These are phyloP conservation scores for Cryptotis parvus DNA, from an alignment of 2,113 vertebrate genomes.

Conservation along the genomic window DNA sequence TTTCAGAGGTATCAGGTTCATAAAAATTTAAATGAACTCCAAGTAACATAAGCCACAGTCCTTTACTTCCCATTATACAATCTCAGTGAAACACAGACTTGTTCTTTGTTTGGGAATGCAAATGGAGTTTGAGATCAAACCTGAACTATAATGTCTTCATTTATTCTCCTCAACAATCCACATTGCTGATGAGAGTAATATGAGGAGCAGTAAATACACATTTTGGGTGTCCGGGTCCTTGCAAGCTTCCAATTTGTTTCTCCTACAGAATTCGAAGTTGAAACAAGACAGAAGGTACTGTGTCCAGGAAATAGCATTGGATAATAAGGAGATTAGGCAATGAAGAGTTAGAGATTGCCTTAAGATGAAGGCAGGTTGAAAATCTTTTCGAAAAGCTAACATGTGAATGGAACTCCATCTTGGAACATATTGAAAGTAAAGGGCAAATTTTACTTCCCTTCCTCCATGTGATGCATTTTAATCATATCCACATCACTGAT, in stretches of 20 bases:
- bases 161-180: conserved; percentile 61
- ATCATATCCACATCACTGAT: background rate
- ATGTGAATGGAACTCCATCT: background rate
- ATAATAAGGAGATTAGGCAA: background rate
- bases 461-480: background rate
- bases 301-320: background rate
- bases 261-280: conserved; percentile 51
- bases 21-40: conserved; percentile 84
- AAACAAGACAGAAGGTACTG: conserved; percentile 41
- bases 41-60: conserved; percentile 76
- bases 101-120: conserved; percentile 72
- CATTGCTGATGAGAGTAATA: conserved; percentile 54
- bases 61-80: conserved; percentile 71
- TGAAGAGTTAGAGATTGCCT: background rate
- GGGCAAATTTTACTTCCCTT: background rate
- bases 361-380: background rate
- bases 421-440: background rate
- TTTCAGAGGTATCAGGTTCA: conserved; percentile 83
- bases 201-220: conserved; percentile 39
- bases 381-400: background rate
- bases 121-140: conserved; percentile 61
- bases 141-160: conserved; percentile 64
- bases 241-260: conserved; percentile 49
- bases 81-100: conserved; percentile 75
- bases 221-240: conserved; percentile 33